Evolutionary conservation across 1,140 invertebrate genomes (phyloP).

Genomic region (Pectinophora gossypiella): DNA sequence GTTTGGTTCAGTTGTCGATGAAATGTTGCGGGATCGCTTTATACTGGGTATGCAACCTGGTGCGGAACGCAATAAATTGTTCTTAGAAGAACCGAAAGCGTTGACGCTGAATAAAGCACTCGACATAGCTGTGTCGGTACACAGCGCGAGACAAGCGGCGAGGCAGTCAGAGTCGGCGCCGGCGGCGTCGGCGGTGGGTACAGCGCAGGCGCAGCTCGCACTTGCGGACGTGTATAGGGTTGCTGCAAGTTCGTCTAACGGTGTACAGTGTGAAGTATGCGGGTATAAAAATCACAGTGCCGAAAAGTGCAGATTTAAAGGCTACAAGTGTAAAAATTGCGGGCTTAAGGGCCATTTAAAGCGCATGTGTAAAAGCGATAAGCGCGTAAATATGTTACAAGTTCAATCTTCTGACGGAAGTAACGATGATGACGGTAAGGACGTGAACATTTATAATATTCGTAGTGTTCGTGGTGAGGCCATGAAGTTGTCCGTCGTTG

Average conservation of each 20-base stretch:
- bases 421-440: constrained; percentile 8
- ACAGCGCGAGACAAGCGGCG: neutral
- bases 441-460: neutral
- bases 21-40: constrained; percentile 1
- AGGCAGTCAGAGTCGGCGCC: neutral
- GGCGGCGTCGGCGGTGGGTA: too few species aligned
- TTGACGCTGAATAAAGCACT: neutral
- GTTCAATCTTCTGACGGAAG: neutral
- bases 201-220: too few species aligned
- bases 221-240: neutral
- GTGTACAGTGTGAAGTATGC: constrained; percentile 8
- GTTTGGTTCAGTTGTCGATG: neutral
- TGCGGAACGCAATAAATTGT: neutral
- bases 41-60: neutral
- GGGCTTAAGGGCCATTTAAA: constrained; percentile 4
- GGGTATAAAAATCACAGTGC: constrained; percentile 2
- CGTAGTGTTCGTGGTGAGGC: neutral
- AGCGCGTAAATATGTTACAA: neutral
- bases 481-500: neutral
- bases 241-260: neutral
- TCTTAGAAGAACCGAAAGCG: neutral
- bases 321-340: constrained; percentile 5
- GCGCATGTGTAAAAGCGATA: neutral
- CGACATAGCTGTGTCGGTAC: neutral
- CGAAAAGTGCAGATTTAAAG: constrained; percentile 6